phyloP scores from a whole-genome alignment of 30 jellyfish, hydroid and myxozoan species.

The Pelagia noctiluca region DNA sequence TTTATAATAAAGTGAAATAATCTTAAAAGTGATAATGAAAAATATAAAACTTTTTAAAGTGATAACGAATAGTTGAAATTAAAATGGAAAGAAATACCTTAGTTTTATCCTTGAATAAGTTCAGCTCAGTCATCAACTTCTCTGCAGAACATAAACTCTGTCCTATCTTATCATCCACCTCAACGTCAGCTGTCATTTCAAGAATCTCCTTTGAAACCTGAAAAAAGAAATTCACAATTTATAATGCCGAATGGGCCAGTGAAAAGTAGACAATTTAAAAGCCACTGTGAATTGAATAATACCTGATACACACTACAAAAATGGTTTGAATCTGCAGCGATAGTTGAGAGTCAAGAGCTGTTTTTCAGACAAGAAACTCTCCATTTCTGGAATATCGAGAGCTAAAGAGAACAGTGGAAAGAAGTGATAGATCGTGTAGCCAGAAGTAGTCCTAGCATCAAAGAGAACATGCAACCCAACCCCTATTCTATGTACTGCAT shows the following conservation, averaged over 20 bases:
- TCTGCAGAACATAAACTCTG: conserved; percentile 45
- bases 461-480: too few relatives aligned
- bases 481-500: too few relatives aligned
- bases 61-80: neutral
- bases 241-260: neutral
- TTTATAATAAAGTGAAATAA: neutral
- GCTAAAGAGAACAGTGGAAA: neutral
- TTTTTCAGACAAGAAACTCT: neutral
- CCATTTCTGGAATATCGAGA: neutral
- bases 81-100: conserved; percentile 49
- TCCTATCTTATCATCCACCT: conserved; percentile 74
- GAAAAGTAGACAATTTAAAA: neutral
- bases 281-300: neutral
- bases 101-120: conserved; percentile 62
- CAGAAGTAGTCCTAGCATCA: too few relatives aligned
- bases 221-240: neutral
- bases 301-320: neutral
- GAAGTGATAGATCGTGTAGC: too few relatives aligned
- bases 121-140: conserved; percentile 66
- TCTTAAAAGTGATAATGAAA: neutral
- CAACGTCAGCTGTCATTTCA: conserved; percentile 60
- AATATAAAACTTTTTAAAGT: neutral
- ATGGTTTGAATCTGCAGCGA: neutral
- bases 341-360: neutral
- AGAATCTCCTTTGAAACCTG: conserved; percentile 75